These are phyloP conservation scores for Drosophila kikkawai DNA, from an alignment of 1,140 invertebrate genomes.

Conservation along the genomic window DNA sequence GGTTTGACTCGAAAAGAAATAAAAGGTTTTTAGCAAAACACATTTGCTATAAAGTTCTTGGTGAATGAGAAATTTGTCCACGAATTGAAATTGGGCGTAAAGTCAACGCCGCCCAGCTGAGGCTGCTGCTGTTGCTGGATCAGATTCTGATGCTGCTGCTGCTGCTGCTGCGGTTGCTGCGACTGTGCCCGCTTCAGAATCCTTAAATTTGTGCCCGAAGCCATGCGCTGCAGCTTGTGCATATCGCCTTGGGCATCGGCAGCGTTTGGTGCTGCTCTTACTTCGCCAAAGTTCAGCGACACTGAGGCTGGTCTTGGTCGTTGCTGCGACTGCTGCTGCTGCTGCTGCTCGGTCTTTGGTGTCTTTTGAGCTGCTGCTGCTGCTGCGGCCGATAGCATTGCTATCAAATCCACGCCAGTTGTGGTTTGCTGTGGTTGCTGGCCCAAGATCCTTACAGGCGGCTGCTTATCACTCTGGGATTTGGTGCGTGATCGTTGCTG, in stretches of 20 bases:
- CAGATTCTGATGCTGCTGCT: slow-evolving; percentile 20
- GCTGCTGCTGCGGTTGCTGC: slow-evolving; percentile 56
- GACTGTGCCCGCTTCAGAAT: slow-evolving; percentile 67
- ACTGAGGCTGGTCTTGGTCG: slow-evolving; percentile 78
- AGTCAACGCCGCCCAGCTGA: slow-evolving; percentile 31
- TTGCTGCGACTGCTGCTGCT: slow-evolving; percentile 39
- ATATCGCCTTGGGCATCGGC: slow-evolving; percentile 40
- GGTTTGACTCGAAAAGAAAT: background rate
- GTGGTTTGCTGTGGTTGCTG: slow-evolving; percentile 56
- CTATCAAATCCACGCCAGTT: slow-evolving; percentile 70
- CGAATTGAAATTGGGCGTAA: slow-evolving; percentile 81
- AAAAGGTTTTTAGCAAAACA: slow-evolving; percentile 77
- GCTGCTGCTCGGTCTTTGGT: slow-evolving; percentile 47
- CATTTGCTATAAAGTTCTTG: slow-evolving; percentile 84
- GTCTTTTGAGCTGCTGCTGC: slow-evolving; percentile 67
- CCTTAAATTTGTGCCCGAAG: slow-evolving; percentile 78
- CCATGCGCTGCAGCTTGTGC: slow-evolving; percentile 72
- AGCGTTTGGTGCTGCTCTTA: slow-evolving; percentile 30
- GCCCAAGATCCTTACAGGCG: slow-evolving; percentile 30
- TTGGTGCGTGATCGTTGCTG: slow-evolving; percentile 64
- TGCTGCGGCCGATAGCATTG: slow-evolving; percentile 71
- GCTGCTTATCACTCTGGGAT: slow-evolving; percentile 68
- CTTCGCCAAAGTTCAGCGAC: slow-evolving; percentile 60
- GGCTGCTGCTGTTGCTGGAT: slow-evolving; percentile 32
- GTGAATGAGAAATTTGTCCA: slow-evolving; percentile 85